These are phyloP conservation scores for Bicyclus anynana DNA, from an alignment of 1,140 invertebrate genomes.

Conservation along the genomic window DNA sequence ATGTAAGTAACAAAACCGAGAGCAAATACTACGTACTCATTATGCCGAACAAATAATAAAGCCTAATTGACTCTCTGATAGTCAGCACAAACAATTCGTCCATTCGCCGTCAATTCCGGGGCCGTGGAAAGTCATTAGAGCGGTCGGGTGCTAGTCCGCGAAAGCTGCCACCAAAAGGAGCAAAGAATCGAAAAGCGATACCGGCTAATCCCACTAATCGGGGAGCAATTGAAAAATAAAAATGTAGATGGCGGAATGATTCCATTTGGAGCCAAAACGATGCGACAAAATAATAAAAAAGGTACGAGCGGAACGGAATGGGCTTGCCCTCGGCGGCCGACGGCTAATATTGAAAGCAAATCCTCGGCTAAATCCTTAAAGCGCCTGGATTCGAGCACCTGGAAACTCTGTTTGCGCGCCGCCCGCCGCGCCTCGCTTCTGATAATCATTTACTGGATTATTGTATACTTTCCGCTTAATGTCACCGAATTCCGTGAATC, in stretches of 20 bases:
- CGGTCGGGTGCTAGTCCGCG: conserved; percentile 57
- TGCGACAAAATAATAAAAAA: conserved; percentile 78
- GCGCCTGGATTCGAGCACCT: conserved; percentile 74
- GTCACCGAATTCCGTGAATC: conserved; percentile 60
- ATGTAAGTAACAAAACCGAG: conserved; percentile 45
- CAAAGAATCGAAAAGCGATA: conserved; percentile 75
- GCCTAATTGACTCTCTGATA: conserved; percentile 52
- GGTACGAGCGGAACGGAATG: conserved; percentile 67
- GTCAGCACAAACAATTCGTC: conserved; percentile 34
- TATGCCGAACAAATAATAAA: conserved; percentile 57
- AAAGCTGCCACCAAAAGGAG: conserved; percentile 67
- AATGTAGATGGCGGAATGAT: conserved; percentile 77
- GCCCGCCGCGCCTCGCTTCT: conserved; percentile 34
- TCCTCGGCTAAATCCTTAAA: conserved; percentile 78
- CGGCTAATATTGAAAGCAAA: conserved; percentile 79
- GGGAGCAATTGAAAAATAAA: conserved; percentile 79
- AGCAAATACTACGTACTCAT: conserved; percentile 62
- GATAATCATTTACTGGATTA: conserved; percentile 74
- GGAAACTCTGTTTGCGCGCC: conserved; percentile 68
- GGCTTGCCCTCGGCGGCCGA: conserved; percentile 62
- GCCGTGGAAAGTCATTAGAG: conserved; percentile 43
- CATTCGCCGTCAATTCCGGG: conserved; percentile 32
- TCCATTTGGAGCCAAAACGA: conserved; percentile 75
- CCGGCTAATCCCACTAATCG: conserved; percentile 76
- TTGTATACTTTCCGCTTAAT: conserved; percentile 71